Percentiles rank a stretch among this genome's conserved stretches.
Evolutionary conservation across 2,113 vertebrate species (phyloP).

Genomic region (Gallinago undulata): DNA sequence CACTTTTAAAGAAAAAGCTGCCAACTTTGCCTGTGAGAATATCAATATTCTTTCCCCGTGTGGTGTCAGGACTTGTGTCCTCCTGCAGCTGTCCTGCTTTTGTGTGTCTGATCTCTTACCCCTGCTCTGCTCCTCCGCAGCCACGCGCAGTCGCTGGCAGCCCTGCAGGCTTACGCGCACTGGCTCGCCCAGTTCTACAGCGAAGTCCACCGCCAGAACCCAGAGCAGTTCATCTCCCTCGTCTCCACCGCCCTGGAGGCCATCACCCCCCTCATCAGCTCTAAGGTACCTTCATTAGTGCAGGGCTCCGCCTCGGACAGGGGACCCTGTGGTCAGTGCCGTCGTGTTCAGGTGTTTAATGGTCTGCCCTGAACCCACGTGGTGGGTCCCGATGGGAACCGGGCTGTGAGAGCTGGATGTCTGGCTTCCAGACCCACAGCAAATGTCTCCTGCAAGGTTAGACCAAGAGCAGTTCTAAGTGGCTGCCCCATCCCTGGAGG

Average conservation of each 20-base stretch:
- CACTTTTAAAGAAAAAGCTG: background rate
- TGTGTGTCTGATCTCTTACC: background rate
- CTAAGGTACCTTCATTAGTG: conserved; percentile 82
- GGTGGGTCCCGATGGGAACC: background rate
- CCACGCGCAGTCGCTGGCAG: conserved; percentile 95
- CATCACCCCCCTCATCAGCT: conserved; percentile 90
- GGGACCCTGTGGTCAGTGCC: background rate
- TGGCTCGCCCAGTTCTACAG: conserved; percentile 97
- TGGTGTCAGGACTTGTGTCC: background rate
- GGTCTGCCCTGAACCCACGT: background rate
- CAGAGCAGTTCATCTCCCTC: conserved; percentile 89
- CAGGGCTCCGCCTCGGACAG: background rate
- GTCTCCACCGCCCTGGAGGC: conserved; percentile 92
- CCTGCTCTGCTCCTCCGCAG: conserved; percentile 59
- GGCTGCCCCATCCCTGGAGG: too few species aligned
- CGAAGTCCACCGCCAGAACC: conserved; percentile 90
- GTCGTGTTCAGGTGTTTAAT: background rate
- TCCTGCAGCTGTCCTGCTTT: background rate
- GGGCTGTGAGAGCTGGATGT: background rate
- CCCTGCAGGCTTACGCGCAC: conserved; percentile 93
- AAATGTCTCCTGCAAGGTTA: background rate
- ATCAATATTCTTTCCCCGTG: fast-evolving
- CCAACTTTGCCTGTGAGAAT: background rate
- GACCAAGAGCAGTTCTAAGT: background rate
- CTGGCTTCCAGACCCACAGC: background rate